Base-by-base conservation (phyloP, 2,888 invertebrate genomes). In the Drosophila leonis region DNA sequence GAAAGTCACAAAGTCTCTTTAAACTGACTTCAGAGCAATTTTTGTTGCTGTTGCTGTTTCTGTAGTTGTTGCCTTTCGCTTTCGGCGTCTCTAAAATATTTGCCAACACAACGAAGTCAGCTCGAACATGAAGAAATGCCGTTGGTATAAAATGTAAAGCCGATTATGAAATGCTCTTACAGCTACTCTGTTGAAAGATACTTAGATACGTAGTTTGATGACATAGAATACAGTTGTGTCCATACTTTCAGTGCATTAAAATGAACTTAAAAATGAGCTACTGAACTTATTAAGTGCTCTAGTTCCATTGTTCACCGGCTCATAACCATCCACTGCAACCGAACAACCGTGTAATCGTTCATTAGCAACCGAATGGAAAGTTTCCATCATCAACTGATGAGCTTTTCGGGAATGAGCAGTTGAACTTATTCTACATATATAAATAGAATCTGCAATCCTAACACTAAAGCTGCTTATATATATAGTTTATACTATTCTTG, bases 1-100 rank as follows among this genome's bases (percentile, higher is more conserved):
- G 80, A 79, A 88, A 88, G 89, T 80, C 89, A 49, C 46, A 75
- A 66, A 75, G 72, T 65, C 64, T 24, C 66, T 62, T 78, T 73
- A 78, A 75, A 65, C 63, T 39, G 42, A 56, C 61, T 60, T 48
- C 42, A 31, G 2, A 59, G 39, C 51, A 29, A 72, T 66, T 74
- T 73, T 51, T 64, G 41, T 55, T 39, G 35, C 37, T 44, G 29
- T 29, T 39, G 35, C 39, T 65, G 20, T 44, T 41, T 37, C 46
- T 49, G 37, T 46, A 27, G 46, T 39, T 78, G 56, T 37, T 68
- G 61, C 66, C 70, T 70, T 65, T 65, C 65, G 76, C 76, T 83
- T 72, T 83, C 56, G 68, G 72, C 62, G 67, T 67, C 72, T 75
- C 63, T 67, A 66, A 55, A 80, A 70, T 80, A 80, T 88, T 83